Conservation (phyloP, 2,113 vertebrate genomes). For the Strix uralensis region DNA sequence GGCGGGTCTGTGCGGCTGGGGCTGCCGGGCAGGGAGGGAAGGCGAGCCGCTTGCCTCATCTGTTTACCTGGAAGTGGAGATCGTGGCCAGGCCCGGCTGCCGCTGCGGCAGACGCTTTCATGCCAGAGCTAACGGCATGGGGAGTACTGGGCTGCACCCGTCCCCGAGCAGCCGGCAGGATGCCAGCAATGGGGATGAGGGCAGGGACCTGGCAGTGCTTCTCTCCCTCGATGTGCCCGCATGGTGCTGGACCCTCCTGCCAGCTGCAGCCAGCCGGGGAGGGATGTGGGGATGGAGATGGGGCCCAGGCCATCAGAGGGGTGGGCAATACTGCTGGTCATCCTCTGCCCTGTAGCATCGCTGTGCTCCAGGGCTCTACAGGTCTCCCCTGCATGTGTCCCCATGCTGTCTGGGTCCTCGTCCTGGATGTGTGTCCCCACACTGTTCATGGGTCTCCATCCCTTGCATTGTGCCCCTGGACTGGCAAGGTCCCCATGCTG, state of each 20-base stretch:
- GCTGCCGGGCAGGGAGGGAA: background rate
- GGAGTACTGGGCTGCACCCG: background rate
- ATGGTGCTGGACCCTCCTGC: background rate
- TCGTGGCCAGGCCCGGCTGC: background rate
- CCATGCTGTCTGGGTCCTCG: background rate
- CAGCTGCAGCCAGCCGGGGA: accelerated
- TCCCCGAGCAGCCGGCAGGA: background rate
- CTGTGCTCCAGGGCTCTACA: background rate
- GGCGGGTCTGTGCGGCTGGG: background rate
- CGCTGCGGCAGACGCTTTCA: background rate
- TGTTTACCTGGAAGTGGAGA: conserved; percentile 57
- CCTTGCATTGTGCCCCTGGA: background rate
- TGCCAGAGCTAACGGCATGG: background rate
- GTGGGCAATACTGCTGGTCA: background rate
- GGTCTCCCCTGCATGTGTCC: background rate
- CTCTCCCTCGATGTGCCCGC: accelerated
- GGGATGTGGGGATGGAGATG: background rate
- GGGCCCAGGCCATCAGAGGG: background rate
- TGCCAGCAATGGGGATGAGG: background rate
- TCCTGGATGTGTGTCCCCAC: background rate
- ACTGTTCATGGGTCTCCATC: background rate
- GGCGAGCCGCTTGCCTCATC: conserved; percentile 5
- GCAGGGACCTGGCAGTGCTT: background rate
- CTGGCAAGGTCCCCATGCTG: background rate
- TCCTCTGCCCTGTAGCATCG: background rate